Evolutionary conservation across 2,797 vertebrate species (phyloP), one percentile per base, ranked within the genome.

Genomic region (Ctenopoma multispine): DNA sequence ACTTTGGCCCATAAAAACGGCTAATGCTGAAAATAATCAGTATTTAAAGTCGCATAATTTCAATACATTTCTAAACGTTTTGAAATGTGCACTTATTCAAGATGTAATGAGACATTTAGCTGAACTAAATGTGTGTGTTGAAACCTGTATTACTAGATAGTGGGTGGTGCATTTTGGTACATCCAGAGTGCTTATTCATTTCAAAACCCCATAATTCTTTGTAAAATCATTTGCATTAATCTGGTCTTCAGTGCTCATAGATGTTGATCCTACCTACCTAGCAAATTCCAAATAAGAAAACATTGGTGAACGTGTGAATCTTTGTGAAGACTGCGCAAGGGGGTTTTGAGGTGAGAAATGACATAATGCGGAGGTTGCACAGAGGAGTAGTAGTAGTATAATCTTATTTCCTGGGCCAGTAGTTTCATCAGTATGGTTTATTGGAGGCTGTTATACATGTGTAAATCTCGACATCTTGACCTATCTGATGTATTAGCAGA

Each of bases 11-110:
- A 11, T 4, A 7, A 5, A 12, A 13, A 23, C 38, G 51, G 29
- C 29, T 31, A 31, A 7, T 31, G 29, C 41, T 69, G 13, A 47
- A 74, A 65, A 46, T 56, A 23, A 49, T 23, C 20, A 53, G 41
- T 40, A 43, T 80, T 77, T 58, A 65, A 60, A 69, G 59, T 36
- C 61, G 41, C 41, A 43, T 53, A n/a, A n/a, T n/a, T n/a, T n/a
- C n/a, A n/a, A n/a, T n/a, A n/a, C n/a, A n/a, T n/a, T n/a, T n/a
- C n/a, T n/a, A n/a, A n/a, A n/a, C n/a, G n/a, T n/a, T n/a, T n/a
- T n/a, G n/a, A 44, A 55, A 44, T 50, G 27, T 29, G 27, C 27
- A 6, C 27, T 29, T n/a, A n/a, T 24, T 24, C 5, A 13, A 43
- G 18, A 63, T 1, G 20, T 44, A 18, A 53, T 43, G 17, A 12